phyloP scores from a whole-genome alignment of 2,888 invertebrate genomes.

The Melolontha melolontha region DNA sequence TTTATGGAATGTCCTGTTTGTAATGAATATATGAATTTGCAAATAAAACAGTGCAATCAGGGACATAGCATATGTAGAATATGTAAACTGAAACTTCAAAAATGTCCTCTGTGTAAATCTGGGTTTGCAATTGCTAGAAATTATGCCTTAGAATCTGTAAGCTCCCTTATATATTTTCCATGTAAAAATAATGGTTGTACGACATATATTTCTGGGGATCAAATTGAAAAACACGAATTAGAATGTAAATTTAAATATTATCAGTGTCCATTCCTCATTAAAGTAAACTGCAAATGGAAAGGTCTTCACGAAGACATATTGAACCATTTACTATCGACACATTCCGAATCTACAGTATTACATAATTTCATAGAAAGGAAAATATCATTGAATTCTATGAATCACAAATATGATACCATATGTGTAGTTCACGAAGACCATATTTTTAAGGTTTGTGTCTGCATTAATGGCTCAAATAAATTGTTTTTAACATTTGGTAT shows the following conservation, averaged over 20 bases:
- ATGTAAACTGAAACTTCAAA: conserved; percentile 24
- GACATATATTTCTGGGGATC: conserved; percentile 8
- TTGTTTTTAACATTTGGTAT: conserved; percentile 24
- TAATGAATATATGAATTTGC: conserved; percentile 30
- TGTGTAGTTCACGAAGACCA: conserved; percentile 22
- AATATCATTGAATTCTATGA: conserved; percentile 3
- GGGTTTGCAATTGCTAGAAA: conserved; percentile 19
- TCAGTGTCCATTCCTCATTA: conserved; percentile 23
- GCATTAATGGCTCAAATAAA: conserved; percentile 23
- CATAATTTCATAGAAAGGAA: conserved; percentile 17
- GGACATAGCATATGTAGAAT: conserved; percentile 26
- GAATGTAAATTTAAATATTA: conserved; percentile 29
- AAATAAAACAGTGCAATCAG: conserved; percentile 21
- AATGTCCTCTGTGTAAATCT: conserved; percentile 24
- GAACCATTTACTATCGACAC: conserved; percentile 10
- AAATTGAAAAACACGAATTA: conserved; percentile 19
- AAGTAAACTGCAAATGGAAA: conserved; percentile 29
- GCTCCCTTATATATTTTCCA: conserved; percentile 18
- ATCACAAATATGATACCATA: conserved; percentile 29
- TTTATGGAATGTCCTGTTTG: conserved; percentile 29
- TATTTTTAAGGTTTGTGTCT: conserved; percentile 28
- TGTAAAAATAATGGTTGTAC: conserved; percentile 21
- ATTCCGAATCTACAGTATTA: conserved; percentile 23
- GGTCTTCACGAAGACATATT: conserved; percentile 14
- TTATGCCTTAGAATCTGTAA: conserved; percentile 22